Conservation (phyloP, 2,113 vertebrate species). For the Hyla sarda region DNA sequence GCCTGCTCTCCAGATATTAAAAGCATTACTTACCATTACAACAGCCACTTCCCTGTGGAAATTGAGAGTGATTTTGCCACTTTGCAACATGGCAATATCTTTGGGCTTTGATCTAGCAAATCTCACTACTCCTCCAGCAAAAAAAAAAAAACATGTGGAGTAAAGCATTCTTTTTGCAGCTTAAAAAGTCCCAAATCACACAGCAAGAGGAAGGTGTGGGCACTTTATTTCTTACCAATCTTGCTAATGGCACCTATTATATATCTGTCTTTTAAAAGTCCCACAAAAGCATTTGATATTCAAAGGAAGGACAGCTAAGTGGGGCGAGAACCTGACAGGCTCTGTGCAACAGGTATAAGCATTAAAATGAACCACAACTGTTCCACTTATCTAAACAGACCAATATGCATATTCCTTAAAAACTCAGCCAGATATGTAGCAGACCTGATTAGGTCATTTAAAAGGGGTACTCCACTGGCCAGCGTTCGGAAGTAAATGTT, state of each 20-base stretch:
- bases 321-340: background rate
- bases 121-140: background rate
- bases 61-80: slow-evolving; percentile 58
- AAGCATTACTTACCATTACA: slow-evolving; percentile 60
- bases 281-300: background rate
- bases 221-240: slow-evolving; percentile 46
- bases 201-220: background rate
- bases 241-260: slow-evolving; percentile 40
- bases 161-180: slow-evolving; percentile 8
- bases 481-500: too few species aligned
- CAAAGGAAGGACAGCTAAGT: background rate
- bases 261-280: slow-evolving; percentile 14
- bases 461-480: too few species aligned
- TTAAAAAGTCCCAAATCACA: slow-evolving; percentile 53
- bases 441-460: background rate
- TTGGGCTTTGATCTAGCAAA: slow-evolving; percentile 56
- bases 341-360: background rate
- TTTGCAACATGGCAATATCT: slow-evolving; percentile 53
- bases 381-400: background rate
- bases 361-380: background rate
- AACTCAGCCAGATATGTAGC: background rate
- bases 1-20: slow-evolving; percentile 54
- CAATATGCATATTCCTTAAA: background rate
- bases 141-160: background rate
- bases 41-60: slow-evolving; percentile 56